Evolutionary conservation across 2,888 invertebrate species (phyloP).

Genomic region (Drosophila sordidula): DNA sequence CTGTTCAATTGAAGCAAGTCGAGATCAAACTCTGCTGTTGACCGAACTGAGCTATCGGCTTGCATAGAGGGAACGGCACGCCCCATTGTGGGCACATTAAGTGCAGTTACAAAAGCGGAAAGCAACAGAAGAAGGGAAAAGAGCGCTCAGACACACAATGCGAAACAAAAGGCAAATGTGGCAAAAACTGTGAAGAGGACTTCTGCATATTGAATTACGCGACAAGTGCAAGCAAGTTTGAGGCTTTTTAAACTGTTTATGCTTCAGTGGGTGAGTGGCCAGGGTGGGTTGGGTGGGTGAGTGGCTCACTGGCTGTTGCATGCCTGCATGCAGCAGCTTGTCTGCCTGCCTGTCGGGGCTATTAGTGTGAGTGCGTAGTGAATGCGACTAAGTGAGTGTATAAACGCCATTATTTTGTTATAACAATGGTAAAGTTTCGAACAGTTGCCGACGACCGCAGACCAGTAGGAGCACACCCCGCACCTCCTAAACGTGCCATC

Average conservation of each 20-base stretch:
- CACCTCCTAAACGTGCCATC: slow-evolving; percentile 11
- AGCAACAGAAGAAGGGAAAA: slow-evolving; percentile 15
- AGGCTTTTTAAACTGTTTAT: slow-evolving; percentile 76
- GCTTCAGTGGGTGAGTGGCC: slow-evolving; percentile 33
- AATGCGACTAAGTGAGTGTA: slow-evolving; percentile 42
- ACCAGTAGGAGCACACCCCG: slow-evolving; percentile 1
- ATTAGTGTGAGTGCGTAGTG: slow-evolving; percentile 36
- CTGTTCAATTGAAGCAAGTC: slow-evolving; percentile 4
- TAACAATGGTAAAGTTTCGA: slow-evolving; percentile 73
- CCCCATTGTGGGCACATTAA: slow-evolving; percentile 8
- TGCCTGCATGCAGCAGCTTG: slow-evolving; percentile 8
- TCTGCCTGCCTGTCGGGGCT: slow-evolving; percentile 1
- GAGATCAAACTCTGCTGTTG: slow-evolving; percentile 13
- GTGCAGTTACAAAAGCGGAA: slow-evolving; percentile 15
- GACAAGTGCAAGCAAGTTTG: slow-evolving; percentile 76
- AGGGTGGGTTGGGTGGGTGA: slow-evolving; percentile 15
- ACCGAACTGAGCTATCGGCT: slow-evolving; percentile 31
- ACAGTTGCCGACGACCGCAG: slow-evolving; percentile 41
- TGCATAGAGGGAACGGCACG: slow-evolving; percentile 14
- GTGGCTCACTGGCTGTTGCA: slow-evolving; percentile 11
- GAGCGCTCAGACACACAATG: slow-evolving; percentile 23
- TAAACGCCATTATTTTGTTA: slow-evolving; percentile 76
- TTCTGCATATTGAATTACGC: slow-evolving; percentile 80
- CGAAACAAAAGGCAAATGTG: slow-evolving; percentile 42
- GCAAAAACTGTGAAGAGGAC: slow-evolving; percentile 43